Evolutionary conservation across 1,140 invertebrate genomes (phyloP), one percentile per base, ranked within the genome.

Genomic region (Drosophila guanche): DNA sequence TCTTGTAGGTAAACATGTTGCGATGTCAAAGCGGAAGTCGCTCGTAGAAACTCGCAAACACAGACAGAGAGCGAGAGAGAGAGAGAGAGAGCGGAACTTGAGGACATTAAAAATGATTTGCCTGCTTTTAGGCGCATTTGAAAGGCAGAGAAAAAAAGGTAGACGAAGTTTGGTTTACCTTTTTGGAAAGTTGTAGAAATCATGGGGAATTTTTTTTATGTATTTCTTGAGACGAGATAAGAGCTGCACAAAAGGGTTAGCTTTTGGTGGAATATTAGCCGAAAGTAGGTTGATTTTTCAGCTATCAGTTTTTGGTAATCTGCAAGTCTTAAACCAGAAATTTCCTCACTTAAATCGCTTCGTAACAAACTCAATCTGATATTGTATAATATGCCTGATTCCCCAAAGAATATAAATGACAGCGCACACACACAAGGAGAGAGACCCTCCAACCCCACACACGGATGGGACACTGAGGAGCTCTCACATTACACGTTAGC

Each of bases 1-100:
- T 86, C 81, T 77, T 81, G 81, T 85, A 86, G 81, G 81, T 86
- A 86, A 86, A 86, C 81, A 86, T 81, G 81, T 71, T 81, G 77
- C 68, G 68, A 62, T 85, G 74, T 76, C 83, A 74, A 33, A 67
- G 60, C 81, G 81, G 81, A 85, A 85, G 81, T 86, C 81, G 77
- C 77, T 85, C 81, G 81, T 85, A 85, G 86, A 85, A 85, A 69
- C 81, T 61, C 76, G 60, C 58, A 60, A 48, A 59, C 43, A 52
- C 27, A 78, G 47, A 70, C 45, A 47, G 65, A 62, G 53, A 71
- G 59, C 53, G 42, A 63, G 47, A 68, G 56, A 56, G 47, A 45
- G 27, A 40, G 43, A 60, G 29, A 43, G 16, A 22, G 55, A 50
- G 14, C 51, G 45, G 14, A 41, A 46, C 47, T 22, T 52, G 25